These are phyloP conservation scores for Xestobium rufovillosum DNA, from an alignment of 2,888 invertebrate species.

Conservation along the genomic window DNA sequence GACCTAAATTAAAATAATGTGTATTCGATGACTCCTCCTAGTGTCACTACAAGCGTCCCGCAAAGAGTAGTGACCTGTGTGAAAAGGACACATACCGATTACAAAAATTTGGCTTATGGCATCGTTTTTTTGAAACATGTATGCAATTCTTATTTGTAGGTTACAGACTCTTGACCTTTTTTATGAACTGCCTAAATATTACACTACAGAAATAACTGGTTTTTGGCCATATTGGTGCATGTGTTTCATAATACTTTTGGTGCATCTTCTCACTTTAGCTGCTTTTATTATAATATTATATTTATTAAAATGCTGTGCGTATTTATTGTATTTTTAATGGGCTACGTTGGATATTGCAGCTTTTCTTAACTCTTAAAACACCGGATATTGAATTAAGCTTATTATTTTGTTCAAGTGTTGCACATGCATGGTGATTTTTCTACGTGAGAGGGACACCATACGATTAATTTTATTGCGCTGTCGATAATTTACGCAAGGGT, in stretches of 20 bases:
- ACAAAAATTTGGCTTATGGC: too few species aligned
- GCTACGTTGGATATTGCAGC: constrained; percentile 11
- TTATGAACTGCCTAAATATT: constrained; percentile 26
- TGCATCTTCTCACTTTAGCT: constrained; percentile 15
- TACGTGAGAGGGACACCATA: constrained; percentile 27
- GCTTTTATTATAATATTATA: constrained; percentile 13
- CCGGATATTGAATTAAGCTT: constrained; percentile 12
- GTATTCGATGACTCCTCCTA: too few species aligned
- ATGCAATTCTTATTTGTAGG: too few species aligned
- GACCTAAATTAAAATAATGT: too few species aligned
- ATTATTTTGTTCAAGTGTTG: constrained; percentile 20
- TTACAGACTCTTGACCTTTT: constrained; percentile 1
- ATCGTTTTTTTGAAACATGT: too few species aligned
- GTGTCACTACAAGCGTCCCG: too few species aligned
- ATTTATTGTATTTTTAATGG: constrained; percentile 12
- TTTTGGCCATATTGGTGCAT: too few species aligned
- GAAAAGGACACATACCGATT: too few species aligned
- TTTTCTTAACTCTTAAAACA: constrained; percentile 17
- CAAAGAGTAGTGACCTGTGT: too few species aligned
- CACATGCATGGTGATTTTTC: constrained; percentile 24
- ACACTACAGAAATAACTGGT: constrained; percentile 27
- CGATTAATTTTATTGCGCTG: constrained; percentile 27
- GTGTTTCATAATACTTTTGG: too few species aligned
- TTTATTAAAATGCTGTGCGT: constrained; percentile 13
- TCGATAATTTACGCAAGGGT: too few species aligned